Conservation (phyloP, 2,888 invertebrate species). For the Polyploca ridens region DNA sequence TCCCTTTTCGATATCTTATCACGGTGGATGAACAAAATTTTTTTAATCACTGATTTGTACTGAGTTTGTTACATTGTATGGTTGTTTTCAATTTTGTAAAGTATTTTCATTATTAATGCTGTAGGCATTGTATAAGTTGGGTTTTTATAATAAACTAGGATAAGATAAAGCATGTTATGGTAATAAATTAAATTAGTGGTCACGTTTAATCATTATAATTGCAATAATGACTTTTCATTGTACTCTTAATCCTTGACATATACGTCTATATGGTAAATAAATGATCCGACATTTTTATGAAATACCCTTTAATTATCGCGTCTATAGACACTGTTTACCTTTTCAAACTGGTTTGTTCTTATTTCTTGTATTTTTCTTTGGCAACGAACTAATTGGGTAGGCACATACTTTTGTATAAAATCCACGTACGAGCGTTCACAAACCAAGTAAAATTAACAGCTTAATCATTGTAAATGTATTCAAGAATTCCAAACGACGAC, state of each 20-base stretch:
- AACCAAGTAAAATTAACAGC: slow-evolving; percentile 44
- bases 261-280: slow-evolving; percentile 9
- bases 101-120: too few relatives aligned
- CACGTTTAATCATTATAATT: neutral
- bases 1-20: too few relatives aligned
- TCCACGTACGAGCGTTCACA: slow-evolving; percentile 20
- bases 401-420: slow-evolving; percentile 16
- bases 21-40: too few relatives aligned
- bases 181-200: slow-evolving; percentile 2
- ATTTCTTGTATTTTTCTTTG: slow-evolving; percentile 2
- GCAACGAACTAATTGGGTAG: slow-evolving; percentile 5
- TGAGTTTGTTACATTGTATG: too few relatives aligned
- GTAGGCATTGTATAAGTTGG: too few relatives aligned
- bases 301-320: slow-evolving; percentile 10
- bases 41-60: too few relatives aligned
- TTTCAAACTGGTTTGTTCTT: neutral
- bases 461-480: slow-evolving; percentile 50
- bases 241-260: slow-evolving; percentile 10
- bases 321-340: neutral
- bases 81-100: too few relatives aligned
- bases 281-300: slow-evolving; percentile 10
- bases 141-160: neutral
- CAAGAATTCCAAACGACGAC: slow-evolving; percentile 41
- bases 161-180: neutral
- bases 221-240: neutral